These are phyloP conservation scores for Aviceda subcristata DNA, from an alignment of 2,113 vertebrate species.

Conservation along the genomic window DNA sequence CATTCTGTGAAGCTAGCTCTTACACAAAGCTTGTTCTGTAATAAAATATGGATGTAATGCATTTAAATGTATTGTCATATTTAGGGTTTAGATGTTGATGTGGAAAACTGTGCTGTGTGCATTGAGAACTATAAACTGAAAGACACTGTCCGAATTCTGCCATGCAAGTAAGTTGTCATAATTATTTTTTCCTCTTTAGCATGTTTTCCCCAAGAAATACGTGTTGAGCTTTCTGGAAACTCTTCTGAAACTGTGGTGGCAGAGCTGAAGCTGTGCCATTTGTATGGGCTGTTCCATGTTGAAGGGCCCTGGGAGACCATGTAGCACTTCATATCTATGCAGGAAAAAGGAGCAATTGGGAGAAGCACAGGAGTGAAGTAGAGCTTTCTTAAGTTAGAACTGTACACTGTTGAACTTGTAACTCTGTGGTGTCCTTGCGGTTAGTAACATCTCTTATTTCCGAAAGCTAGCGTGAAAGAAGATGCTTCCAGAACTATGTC, in stretches of 20 bases:
- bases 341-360: neutral
- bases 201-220: neutral
- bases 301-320: neutral
- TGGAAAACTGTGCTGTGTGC: slow-evolving; percentile 83
- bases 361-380: neutral
- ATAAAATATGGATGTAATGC: neutral
- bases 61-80: slow-evolving; percentile 8
- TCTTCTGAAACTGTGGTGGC: neutral
- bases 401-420: neutral
- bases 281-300: neutral
- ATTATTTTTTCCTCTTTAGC: neutral
- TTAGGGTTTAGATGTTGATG: slow-evolving; percentile 77
- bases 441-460: neutral
- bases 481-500: neutral
- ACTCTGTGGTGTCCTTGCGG: neutral
- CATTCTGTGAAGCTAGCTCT: neutral
- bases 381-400: neutral
- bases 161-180: slow-evolving; percentile 78
- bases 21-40: neutral
- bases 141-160: slow-evolving; percentile 80
- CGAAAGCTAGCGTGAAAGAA: neutral
- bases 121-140: slow-evolving; percentile 83
- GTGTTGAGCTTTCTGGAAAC: neutral
- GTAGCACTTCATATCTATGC: neutral
- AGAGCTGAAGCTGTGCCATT: neutral